phyloP scores from a whole-genome alignment of 2,888 invertebrate species.

The Cacoxenus indagator region DNA sequence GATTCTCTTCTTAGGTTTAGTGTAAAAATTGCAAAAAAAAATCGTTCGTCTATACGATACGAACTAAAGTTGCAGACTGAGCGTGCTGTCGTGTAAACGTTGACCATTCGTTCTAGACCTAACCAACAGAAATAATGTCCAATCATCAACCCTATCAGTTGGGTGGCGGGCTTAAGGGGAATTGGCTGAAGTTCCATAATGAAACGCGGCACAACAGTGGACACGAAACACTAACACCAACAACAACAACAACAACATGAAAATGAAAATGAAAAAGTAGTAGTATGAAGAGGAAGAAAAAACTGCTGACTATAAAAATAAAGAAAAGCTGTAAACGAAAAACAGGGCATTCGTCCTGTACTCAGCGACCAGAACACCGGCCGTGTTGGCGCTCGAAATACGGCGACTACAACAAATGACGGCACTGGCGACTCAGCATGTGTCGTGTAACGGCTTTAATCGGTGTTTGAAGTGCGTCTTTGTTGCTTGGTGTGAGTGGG shows the following conservation, averaged over 20 bases:
- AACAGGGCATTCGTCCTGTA: slow-evolving; percentile 48
- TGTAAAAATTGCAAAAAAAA: neutral
- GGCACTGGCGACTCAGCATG: slow-evolving; percentile 11
- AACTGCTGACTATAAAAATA: neutral
- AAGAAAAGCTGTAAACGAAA: slow-evolving; percentile 54
- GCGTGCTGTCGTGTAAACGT: slow-evolving; percentile 1
- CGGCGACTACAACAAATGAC: too few relatives aligned
- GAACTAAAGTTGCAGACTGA: slow-evolving; percentile 17
- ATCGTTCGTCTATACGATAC: neutral
- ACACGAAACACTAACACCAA: too few relatives aligned
- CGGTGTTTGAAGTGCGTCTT: neutral
- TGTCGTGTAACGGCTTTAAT: neutral
- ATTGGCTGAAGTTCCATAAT: slow-evolving; percentile 9
- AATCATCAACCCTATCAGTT: too few relatives aligned
- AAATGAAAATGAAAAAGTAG: neutral
- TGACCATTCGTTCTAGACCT: slow-evolving; percentile 20
- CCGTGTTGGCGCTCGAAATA: neutral
- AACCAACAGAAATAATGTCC: neutral
- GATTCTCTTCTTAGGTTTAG: neutral
- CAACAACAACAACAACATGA: neutral
- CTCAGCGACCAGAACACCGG: neutral
- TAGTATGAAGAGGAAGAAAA: neutral
- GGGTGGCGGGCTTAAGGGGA: neutral
- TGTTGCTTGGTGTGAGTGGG: neutral
- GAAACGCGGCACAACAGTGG: neutral